These are phyloP conservation scores for Ecdyonurus torrentis DNA, from an alignment of 2,888 invertebrate species.

Conservation along the genomic window DNA sequence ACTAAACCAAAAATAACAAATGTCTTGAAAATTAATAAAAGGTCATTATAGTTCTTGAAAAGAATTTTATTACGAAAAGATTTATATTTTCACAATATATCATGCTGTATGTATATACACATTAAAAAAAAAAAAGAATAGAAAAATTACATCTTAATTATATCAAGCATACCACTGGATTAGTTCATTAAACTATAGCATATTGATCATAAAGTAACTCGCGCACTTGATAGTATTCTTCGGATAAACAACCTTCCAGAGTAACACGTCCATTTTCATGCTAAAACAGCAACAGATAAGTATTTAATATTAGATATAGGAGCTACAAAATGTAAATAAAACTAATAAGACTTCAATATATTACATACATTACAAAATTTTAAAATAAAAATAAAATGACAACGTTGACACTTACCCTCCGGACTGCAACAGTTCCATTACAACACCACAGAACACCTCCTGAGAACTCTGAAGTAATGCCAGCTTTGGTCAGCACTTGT, in stretches of 20 bases:
- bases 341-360: constrained; percentile 7
- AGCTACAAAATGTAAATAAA: too few relatives aligned
- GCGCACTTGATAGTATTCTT: constrained; percentile 87
- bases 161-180: too few relatives aligned
- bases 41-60: too few relatives aligned
- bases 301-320: too few relatives aligned
- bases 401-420: constrained; percentile 46
- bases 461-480: constrained; percentile 71
- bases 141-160: too few relatives aligned
- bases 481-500: constrained; percentile 53
- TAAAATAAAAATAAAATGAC: too few relatives aligned
- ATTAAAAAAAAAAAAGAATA: too few relatives aligned
- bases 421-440: constrained; percentile 74
- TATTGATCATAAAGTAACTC: constrained; percentile 91
- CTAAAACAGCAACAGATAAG: constrained; percentile 32
- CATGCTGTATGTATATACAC: too few relatives aligned
- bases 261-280: constrained; percentile 84
- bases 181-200: constrained; percentile 59
- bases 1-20: too few relatives aligned
- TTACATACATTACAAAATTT: neutral
- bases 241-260: constrained; percentile 83
- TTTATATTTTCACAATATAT: too few relatives aligned
- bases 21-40: too few relatives aligned
- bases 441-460: constrained; percentile 90
- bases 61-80: too few relatives aligned